Base-by-base conservation (phyloP, 2,888 invertebrate species). In the Clivina fossor region DNA sequence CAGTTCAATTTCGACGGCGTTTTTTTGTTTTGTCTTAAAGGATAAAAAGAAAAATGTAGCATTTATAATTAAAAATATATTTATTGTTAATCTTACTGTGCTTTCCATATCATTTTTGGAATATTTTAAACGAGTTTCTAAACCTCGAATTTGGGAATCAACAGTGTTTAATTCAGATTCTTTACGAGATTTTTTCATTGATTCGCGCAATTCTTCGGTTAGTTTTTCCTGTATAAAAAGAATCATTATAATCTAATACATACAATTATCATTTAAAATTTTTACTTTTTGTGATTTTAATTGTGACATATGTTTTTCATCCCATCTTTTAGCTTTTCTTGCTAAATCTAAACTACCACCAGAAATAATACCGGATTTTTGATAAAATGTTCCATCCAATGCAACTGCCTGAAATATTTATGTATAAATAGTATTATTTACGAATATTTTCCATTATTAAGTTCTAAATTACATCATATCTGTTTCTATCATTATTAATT, bases 291-390 rank as follows among this genome's bases (percentile, higher is more conserved):
- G 89, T 47, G 89, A 81, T 74, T 96, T 96, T 55, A 97, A 77
- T 66, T 93, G 90, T 2, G 93, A 92, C 78, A 99, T 86, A 71
- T 95, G 94, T 70, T 98, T 98, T 73, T 98, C 96, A 75, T 98
- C 99, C 99, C 99, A 99, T 40, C 98, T 85, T 71, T 97, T 93
- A 15, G 99, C 99, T 73, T 97, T 95, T 24, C 95, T 86, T 37
- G 96, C 95, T 73, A 99, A 77, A 79, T 93, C 93, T 64, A 93
- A 82, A 66, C 90, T 91, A 46, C 93, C 93, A n/a, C 93, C 93
- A n/a, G 98, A 98, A 68, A 99, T 99, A 61, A 99, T 93, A 51
- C 99, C 99, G 3, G 95, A 96, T 76, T 97, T 97, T 74, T 98
- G 97, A 78, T 98, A 99, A 73, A 97, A 94, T 0, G 99, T 99